These are phyloP conservation scores for Octopus bimaculoides DNA, from an alignment of 1,140 invertebrate genomes.

Conservation along the genomic window DNA sequence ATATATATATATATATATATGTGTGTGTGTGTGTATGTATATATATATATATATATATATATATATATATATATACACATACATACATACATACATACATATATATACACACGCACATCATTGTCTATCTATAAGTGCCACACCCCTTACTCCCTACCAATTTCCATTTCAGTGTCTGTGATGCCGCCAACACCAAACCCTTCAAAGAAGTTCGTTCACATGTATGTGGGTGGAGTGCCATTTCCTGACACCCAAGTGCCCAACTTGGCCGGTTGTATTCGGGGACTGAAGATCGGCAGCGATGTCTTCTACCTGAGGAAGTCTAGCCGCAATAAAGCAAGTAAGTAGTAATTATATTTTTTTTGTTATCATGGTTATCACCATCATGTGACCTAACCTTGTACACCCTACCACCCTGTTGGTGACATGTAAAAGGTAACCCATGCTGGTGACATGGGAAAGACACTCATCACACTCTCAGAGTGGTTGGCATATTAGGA, in stretches of 20 bases:
- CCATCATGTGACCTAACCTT: background rate
- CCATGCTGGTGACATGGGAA: too few relatives aligned
- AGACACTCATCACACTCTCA: too few relatives aligned
- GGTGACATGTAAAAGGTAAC: too few relatives aligned
- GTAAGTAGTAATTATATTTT: slow-evolving; percentile 20
- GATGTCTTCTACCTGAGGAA: slow-evolving; percentile 71
- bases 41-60: too few relatives aligned
- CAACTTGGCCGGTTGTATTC: slow-evolving; percentile 69
- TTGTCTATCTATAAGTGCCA: too few relatives aligned
- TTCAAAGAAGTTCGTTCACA: slow-evolving; percentile 69
- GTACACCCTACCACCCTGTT: background rate
- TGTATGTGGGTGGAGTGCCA: slow-evolving; percentile 82
- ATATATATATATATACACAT: too few relatives aligned
- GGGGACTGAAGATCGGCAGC: slow-evolving; percentile 82
- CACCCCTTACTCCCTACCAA: too few relatives aligned
- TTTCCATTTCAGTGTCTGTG: background rate
- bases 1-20: too few relatives aligned
- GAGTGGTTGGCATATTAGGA: too few relatives aligned
- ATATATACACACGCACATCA: too few relatives aligned
- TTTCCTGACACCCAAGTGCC: slow-evolving; percentile 65
- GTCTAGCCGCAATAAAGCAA: slow-evolving; percentile 29
- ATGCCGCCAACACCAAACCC: background rate
- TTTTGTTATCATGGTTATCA: background rate
- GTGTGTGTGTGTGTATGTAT: too few relatives aligned
- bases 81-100: too few relatives aligned